Base-by-base conservation (phyloP, 2,113 vertebrate species). In the Myiozetetes cayanensis region DNA sequence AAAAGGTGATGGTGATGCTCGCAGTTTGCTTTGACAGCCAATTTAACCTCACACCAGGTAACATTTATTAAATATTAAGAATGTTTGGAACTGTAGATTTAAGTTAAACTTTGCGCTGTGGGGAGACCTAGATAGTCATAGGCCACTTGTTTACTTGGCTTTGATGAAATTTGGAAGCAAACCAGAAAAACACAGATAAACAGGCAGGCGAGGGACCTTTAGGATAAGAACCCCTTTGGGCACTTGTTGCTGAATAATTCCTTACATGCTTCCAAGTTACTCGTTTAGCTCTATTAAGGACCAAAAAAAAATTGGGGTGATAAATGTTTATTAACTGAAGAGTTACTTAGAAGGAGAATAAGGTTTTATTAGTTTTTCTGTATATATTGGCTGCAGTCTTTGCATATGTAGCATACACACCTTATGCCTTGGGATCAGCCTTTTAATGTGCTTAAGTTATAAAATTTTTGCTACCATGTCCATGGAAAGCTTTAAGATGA, bases 351-450 rank as follows among this genome's bases (percentile, higher is more conserved):
- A 35, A 47, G 3, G 4, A 16, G 33, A 55, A 1, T 46, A 53
- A 46, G 10, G 14, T 24, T 43, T 62, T 9, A 14, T 63, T 84
- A 19, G 8, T 53, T 67, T 74, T 74, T 31, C 14, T 78, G 0
- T 24, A 43, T 59, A 14, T 4, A 5, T 35, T 44, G 13, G 13
- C 66, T 37, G 3, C 30, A 8, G 5, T 58, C 43, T 93, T 62
- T 62, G 50, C 17, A 10, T 2, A 1, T 8, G 4, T 44, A 46
- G 20, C 0, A 0, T n/a, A n/a, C 24, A 15, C 17, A 16, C 18
- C 10, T 58, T 68, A 10, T 43, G 49, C 41, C 27, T 73, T 35
- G 53, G 93, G 37, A 49, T 79, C 25, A 27, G 41, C 18, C 11
- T 81, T 89, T 47, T 50, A 37, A 22, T n/a, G 46, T 56, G 55